Evolutionary conservation across 2,797 vertebrate species (phyloP), one percentile per base, ranked within the genome.

Genomic region (Aphelocoma californica): DNA sequence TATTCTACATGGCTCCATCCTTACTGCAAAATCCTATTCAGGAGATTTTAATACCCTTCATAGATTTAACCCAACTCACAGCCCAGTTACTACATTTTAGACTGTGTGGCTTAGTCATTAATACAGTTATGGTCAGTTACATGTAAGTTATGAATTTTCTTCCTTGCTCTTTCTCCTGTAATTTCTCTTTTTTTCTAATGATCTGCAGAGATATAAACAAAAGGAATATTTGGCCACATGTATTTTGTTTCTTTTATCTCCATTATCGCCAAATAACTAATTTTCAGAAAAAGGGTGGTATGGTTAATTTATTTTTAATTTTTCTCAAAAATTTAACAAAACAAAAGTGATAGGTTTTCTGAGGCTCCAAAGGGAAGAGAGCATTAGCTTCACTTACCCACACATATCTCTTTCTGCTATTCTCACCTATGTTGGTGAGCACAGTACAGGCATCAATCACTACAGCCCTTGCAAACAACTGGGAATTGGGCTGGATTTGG

Each of bases 231-330:
- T 2, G 4, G 5, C 7, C 19, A 23, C 3, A 2, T 18, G 2
- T 21, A 26, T 65, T 81, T 81, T 82, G 10, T 31, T 74, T 53
- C 3, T 26, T 89, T 70, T 64, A 47, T 32, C 20, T 86, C 29
- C 12, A 12, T 28, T 72, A 10, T 31, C 47, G 12, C 17, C 34
- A 74, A 67, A 69, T 16, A 85, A 57, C 57, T 36, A 2, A 15
- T 42, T 47, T 57, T 26, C 20, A 34, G 8, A 17, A 14, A 34
- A 14, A 28, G 2, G 1, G 1, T 7, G 2, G 2, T 8, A 9
- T 50, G 9, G 3, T 38, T 34, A 34, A 58, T n/a, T 58, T 16
- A 16, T 40, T 60, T 78, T 81, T 24, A n/a, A 14, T 47, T 64
- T 71, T 47, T n/a, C 3, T 58, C 2, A 2, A 60, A 82, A 82